Evolutionary conservation across 2,888 invertebrate species (phyloP), one percentile per base, ranked within the genome.

Genomic region (Molorchus minor): DNA sequence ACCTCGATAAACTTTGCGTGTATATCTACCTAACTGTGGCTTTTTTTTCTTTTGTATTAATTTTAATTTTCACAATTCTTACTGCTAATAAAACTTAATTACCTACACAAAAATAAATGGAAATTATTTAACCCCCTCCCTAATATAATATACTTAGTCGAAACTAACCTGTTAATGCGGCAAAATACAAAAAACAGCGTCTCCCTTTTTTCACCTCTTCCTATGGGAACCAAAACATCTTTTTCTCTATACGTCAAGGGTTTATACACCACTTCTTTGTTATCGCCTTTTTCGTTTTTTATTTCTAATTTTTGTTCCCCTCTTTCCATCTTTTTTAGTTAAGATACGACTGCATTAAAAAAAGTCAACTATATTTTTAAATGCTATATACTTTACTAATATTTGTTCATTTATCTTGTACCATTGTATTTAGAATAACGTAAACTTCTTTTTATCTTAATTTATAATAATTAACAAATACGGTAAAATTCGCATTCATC

Each of bases 231-330:
- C 25, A 21, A 43, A 20, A 10, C 21, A 13, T 20, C 20, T 12
- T 43, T 20, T 25, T 13, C 25, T 7, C 15, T 3, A 8, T 5
- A 5, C 5, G 43, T 25, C 3, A 21, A 12, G 10, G 43, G 21
- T 43, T 43, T 43, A 25, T 43, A 43, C 17, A 43, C 43, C 1
- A 43, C 43, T 43, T 25, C 43, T 25, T 25, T 25, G 8, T 25
- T 8, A 5, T 25, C 25, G 25, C 3, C 8, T 25, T 25, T 25
- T 25, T 25, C 25, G 25, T 25, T 8, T 3, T 5, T 8, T 5
- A 5, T 25, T 8, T 5, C 3, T 8, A 25, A 3, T 3, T 25
- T 8, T 5, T 25, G 3, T 25, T 25, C 25, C 25, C 3, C 8
- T 25, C 8, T 25, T 25, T 5, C 8, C 8, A 25, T 8, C 8